A percentile compares a stretch with the other conserved stretches of the same genome.
These are phyloP conservation scores for Gracilinanus agilis DNA, from an alignment of 2,113 vertebrate species.

Conservation along the genomic window DNA sequence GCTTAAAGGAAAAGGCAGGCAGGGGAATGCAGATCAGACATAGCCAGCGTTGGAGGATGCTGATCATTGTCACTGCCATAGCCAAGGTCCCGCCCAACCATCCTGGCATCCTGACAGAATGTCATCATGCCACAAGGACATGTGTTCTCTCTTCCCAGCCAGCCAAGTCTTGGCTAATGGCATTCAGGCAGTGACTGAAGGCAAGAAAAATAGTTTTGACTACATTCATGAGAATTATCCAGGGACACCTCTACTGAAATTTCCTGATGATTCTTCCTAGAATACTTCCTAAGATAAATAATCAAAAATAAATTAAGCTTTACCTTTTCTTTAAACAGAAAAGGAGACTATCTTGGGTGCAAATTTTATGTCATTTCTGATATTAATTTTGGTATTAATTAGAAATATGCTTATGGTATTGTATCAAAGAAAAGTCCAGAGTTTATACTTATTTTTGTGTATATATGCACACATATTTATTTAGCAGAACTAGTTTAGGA, in stretches of 20 bases:
- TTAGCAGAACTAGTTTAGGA: too few relatives aligned
- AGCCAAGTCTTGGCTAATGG: neutral
- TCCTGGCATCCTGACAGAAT: neutral
- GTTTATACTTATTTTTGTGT: neutral
- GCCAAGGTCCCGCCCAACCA: neutral
- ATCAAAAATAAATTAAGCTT: constrained; percentile 40
- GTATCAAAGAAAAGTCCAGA: constrained; percentile 17
- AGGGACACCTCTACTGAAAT: neutral
- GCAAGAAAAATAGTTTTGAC: constrained; percentile 32
- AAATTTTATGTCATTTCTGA: constrained; percentile 30
- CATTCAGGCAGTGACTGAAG: constrained; percentile 3
- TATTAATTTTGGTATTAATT: constrained; percentile 32
- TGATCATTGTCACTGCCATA: neutral
- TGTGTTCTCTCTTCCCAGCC: neutral
- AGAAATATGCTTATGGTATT: constrained; percentile 45
- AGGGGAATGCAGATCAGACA: neutral
- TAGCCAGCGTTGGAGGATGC: neutral
- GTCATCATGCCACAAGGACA: neutral
- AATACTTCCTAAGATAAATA: neutral
- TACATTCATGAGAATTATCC: constrained; percentile 26
- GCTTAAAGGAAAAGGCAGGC: neutral
- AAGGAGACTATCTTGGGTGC: constrained; percentile 15
- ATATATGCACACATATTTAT: too few relatives aligned
- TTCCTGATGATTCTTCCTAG: constrained; percentile 10
- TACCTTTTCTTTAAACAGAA: neutral